Percentiles rank a stretch among this genome's conserved stretches.
Conservation (phyloP, 1,140 invertebrate species). For the Aricia agestis region DNA sequence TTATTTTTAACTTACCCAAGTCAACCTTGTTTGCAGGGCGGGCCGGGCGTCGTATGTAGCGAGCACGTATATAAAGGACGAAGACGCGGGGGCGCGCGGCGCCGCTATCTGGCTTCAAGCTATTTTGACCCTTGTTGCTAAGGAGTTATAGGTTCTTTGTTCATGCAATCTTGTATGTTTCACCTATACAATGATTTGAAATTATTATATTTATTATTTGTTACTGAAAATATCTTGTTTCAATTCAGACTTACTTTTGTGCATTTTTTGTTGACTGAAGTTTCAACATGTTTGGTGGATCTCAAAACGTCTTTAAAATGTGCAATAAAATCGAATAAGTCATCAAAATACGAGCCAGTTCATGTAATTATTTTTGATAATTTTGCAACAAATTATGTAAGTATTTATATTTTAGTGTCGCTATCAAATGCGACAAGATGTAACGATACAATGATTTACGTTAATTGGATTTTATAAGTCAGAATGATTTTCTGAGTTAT, state of each 20-base stretch:
- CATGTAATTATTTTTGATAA: too few relatives aligned
- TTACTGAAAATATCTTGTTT: neutral
- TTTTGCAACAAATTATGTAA: too few relatives aligned
- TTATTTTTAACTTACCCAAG: neutral
- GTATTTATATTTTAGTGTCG: too few relatives aligned
- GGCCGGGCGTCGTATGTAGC: conserved; percentile 80
- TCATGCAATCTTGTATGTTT: neutral
- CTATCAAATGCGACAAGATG: too few relatives aligned
- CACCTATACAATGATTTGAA: neutral
- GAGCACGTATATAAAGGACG: conserved; percentile 68
- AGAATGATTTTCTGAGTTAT: too few relatives aligned
- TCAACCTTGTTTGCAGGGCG: conserved; percentile 56
- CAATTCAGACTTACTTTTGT: neutral
- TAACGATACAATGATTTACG: too few relatives aligned
- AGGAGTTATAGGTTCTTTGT: neutral
- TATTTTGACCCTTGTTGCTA: conserved; percentile 34
- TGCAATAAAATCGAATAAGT: too few relatives aligned
- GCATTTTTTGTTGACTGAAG: neutral
- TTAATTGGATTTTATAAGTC: too few relatives aligned
- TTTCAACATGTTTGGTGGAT: too few relatives aligned
- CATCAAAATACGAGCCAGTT: too few relatives aligned
- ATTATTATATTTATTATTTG: neutral
- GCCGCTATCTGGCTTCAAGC: conserved; percentile 78
- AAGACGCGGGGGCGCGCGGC: conserved; percentile 83
- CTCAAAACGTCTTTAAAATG: too few relatives aligned